These are phyloP conservation scores for Macrosiphum euphorbiae DNA, from an alignment of 2,888 invertebrate species.

Conservation along the genomic window DNA sequence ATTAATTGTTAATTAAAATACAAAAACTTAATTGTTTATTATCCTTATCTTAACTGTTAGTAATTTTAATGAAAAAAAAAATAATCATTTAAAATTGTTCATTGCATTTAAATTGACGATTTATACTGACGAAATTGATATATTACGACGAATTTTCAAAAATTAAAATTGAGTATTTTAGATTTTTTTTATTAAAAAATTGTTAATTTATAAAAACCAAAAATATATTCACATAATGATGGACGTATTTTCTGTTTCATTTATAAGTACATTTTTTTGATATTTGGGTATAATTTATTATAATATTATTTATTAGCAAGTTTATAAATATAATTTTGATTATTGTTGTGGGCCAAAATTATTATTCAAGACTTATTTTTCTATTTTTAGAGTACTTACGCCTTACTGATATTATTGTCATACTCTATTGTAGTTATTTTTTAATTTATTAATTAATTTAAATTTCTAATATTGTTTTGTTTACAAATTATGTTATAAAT, in stretches of 20 bases:
- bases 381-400: not conserved
- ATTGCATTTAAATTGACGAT: not conserved
- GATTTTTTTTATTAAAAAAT: not conserved
- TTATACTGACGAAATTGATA: not conserved
- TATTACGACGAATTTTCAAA: not conserved
- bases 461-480: not conserved
- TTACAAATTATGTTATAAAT: not conserved
- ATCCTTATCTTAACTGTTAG: not conserved
- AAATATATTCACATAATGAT: not conserved
- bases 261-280: not conserved
- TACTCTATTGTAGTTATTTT: not conserved
- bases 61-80: too few relatives aligned
- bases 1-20: not conserved
- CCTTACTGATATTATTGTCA: not conserved
- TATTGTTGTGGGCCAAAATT: not conserved
- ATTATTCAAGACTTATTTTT: not conserved
- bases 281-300: not conserved
- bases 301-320: not conserved
- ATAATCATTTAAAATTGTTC: not conserved
- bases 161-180: not conserved
- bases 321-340: not conserved
- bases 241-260: not conserved
- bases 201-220: not conserved
- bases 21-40: not conserved
- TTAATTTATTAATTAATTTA: not conserved